Percentiles rank a stretch among this genome's conserved stretches.
Evolutionary conservation across 2,888 invertebrate genomes (phyloP).

Genomic region (Argynnis bischoffii): DNA sequence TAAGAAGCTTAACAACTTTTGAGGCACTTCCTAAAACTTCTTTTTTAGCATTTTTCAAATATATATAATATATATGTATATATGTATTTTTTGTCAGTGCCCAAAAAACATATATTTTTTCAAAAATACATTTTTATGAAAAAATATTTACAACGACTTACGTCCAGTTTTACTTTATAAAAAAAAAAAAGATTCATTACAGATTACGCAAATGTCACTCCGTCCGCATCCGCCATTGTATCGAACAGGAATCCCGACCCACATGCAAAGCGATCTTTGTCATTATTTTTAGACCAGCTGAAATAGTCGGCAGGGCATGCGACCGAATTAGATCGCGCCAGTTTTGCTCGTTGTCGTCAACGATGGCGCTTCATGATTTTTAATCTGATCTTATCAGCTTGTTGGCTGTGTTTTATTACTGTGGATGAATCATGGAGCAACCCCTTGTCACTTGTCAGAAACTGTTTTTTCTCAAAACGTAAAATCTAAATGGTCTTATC

Average conservation of each 20-base stretch:
- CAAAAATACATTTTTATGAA: too few species aligned
- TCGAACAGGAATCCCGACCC: slow-evolving; percentile 65
- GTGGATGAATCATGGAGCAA: slow-evolving; percentile 34
- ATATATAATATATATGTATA: too few species aligned
- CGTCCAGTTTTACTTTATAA: background rate
- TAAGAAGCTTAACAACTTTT: too few species aligned
- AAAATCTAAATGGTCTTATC: background rate
- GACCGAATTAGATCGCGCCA: slow-evolving; percentile 59
- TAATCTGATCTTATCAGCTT: slow-evolving; percentile 34
- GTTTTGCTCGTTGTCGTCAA: slow-evolving; percentile 45
- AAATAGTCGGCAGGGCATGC: slow-evolving; percentile 70
- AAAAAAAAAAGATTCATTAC: slow-evolving; percentile 20
- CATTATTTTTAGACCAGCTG: slow-evolving; percentile 64
- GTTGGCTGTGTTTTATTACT: slow-evolving; percentile 25
- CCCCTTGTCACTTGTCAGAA: slow-evolving; percentile 13
- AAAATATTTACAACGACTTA: too few species aligned
- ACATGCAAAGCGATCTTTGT: slow-evolving; percentile 62
- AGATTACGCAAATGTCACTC: slow-evolving; percentile 45
- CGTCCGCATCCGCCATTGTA: slow-evolving; percentile 44
- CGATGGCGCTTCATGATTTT: slow-evolving; percentile 41
- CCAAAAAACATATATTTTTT: too few species aligned
- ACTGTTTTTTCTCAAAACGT: background rate
- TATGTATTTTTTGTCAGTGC: too few species aligned
- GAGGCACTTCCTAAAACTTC: too few species aligned
- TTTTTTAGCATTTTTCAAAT: too few species aligned